Evolutionary conservation across 2,888 invertebrate genomes (phyloP).

Genomic region (Brachypalpus laphriformis): DNA sequence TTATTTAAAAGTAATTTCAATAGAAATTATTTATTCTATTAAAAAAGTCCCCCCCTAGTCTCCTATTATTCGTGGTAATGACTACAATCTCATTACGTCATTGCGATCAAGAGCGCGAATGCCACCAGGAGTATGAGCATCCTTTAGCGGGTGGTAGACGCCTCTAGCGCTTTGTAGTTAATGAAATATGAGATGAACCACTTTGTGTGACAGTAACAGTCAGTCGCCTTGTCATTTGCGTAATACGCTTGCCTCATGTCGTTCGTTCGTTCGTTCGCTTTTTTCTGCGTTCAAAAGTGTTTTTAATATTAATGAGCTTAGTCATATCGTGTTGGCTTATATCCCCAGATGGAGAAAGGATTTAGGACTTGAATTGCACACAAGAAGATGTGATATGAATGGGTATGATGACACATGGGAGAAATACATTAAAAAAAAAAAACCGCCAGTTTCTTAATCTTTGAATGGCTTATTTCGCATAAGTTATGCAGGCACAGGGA

Average conservation of each 20-base stretch:
- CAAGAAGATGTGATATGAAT: background rate
- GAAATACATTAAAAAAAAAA: slow-evolving; percentile 7
- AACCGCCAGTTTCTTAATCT: background rate
- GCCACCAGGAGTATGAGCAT: background rate
- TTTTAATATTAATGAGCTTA: slow-evolving; percentile 31
- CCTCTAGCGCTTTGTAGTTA: slow-evolving; percentile 13
- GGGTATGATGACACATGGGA: slow-evolving; percentile 5
- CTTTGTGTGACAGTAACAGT: slow-evolving; percentile 19
- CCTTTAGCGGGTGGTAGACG: background rate
- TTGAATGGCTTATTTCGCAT: background rate
- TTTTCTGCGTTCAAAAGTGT: slow-evolving; percentile 15
- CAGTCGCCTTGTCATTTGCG: slow-evolving; percentile 8
- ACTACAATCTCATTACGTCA: slow-evolving; percentile 26
- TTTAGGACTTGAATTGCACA: background rate
- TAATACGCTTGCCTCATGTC: background rate
- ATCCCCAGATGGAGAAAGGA: slow-evolving; percentile 6
- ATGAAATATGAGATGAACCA: slow-evolving; percentile 42
- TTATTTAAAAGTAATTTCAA: slow-evolving; percentile 41
- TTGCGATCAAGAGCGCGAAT: background rate
- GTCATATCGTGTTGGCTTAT: background rate
- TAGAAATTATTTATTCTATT: slow-evolving; percentile 43
- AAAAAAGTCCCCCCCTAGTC: background rate
- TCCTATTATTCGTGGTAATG: background rate
- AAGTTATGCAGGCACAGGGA: slow-evolving; percentile 14
- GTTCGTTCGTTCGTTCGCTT: too few species aligned